These are phyloP conservation scores for Chelmon rostratus DNA, from an alignment of 2,797 vertebrate species.

Conservation along the genomic window DNA sequence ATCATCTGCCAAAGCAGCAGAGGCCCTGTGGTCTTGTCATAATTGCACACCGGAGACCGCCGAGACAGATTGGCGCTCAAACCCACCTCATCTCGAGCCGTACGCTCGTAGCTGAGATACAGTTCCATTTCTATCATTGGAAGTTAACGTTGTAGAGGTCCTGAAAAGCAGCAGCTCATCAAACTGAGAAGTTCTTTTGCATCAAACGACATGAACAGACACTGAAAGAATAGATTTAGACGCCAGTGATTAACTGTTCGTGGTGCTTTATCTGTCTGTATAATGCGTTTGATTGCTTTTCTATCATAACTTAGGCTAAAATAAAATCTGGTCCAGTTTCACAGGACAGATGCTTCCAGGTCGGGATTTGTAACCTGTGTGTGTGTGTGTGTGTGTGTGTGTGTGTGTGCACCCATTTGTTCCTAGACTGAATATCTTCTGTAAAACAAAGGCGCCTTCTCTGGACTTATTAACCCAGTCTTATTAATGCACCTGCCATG, in stretches of 20 bases:
- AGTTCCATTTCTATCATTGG: slow-evolving; percentile 43
- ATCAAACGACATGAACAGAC: not conserved
- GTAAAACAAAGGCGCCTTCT: not conserved
- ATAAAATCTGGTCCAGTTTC: not conserved
- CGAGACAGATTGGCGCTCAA: slow-evolving; percentile 63
- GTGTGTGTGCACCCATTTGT: not conserved
- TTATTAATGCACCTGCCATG: not conserved
- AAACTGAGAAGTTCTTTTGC: not conserved
- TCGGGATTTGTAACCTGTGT: not conserved
- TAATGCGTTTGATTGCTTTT: not conserved
- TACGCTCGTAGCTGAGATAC: slow-evolving; percentile 15
- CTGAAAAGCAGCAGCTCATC: slow-evolving; percentile 29
- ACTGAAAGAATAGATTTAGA: slow-evolving; percentile 9
- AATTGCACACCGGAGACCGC: slow-evolving; percentile 77
- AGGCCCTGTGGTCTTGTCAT: slow-evolving; percentile 67
- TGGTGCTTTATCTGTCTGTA: not conserved
- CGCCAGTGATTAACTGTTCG: not conserved
- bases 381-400: not conserved
- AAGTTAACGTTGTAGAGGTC: slow-evolving; percentile 43
- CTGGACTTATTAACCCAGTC: not conserved
- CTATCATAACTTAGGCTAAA: not conserved
- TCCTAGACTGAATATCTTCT: not conserved
- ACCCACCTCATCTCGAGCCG: slow-evolving; percentile 54
- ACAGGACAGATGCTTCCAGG: not conserved
- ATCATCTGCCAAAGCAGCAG: slow-evolving; percentile 77